Percentiles rank a stretch among this genome's conserved stretches.
These are phyloP conservation scores for Marmota monax DNA, from an alignment of 2,113 vertebrate genomes.

Conservation along the genomic window DNA sequence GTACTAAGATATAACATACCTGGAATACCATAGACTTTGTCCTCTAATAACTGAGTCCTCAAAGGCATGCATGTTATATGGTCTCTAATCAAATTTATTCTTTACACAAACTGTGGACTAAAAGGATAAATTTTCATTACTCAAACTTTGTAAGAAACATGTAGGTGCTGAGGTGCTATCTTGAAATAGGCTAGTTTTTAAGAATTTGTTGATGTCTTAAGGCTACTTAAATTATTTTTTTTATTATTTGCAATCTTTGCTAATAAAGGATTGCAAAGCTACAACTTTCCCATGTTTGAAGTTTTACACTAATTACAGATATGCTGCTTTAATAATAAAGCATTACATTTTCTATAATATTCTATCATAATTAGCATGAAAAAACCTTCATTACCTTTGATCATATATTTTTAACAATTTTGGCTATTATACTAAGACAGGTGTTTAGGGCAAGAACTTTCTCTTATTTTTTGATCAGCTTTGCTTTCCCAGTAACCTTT, in stretches of 20 bases:
- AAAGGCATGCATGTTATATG: not conserved
- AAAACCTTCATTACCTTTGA: not conserved
- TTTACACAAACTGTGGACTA: not conserved
- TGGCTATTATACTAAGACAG: not conserved
- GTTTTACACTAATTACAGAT: not conserved
- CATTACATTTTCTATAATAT: not conserved
- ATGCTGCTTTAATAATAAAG: not conserved
- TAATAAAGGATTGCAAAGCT: not conserved
- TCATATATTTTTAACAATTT: not conserved
- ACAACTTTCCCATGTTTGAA: not conserved
- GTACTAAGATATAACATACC: not conserved
- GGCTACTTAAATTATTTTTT: not conserved
- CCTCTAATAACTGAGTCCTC: not conserved
- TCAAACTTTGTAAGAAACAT: not conserved
- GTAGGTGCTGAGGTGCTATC: not conserved
- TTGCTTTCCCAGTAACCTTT: not conserved
- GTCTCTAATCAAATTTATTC: not conserved
- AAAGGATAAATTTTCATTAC: not conserved
- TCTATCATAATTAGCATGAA: not conserved
- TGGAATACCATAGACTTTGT: not conserved
- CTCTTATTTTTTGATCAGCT: not conserved
- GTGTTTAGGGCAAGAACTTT: not conserved
- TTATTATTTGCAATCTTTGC: not conserved
- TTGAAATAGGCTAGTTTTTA: slow-evolving; percentile 2
- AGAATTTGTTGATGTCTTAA: not conserved